Evolutionary conservation across 2,113 vertebrate species (phyloP), one percentile per base, ranked within the genome.

Genomic region (Acinonyx jubatus): DNA sequence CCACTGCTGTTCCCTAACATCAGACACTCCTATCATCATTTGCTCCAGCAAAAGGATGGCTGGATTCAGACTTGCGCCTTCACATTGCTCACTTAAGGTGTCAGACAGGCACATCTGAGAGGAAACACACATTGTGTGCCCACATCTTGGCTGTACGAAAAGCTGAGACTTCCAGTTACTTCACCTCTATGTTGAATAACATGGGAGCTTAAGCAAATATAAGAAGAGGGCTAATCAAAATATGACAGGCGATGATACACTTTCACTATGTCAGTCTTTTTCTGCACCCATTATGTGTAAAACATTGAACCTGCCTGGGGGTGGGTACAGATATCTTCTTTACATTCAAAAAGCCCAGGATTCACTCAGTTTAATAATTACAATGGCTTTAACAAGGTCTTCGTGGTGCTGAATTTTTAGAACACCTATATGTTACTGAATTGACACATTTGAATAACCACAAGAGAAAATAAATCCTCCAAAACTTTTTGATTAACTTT

Each of bases 401-500:
- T 78, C 18, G 41, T 52, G 69, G 45, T 63, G 52, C n/a, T 84
- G 65, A 81, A 55, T 38, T 94, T 93, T 94, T 73, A 94, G 69
- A 89, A 90, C 29, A 85, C 13, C 45, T 94, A 38, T 66, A 48
- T 29, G 36, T 82, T 97, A 96, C n/a, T 61, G 71, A 93, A 92
- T 25, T 80, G 92, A 86, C 83, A 92, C 71, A 94, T 98, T 92
- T 95, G 16, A 78, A 95, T 93, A 97, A 92, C 92, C 57, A n/a
- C 84, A 95, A 92, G 79, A 96, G 84, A 94, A 97, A 97, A 95
- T 95, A 95, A 92, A 93, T 89, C 84, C 90, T 93, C 80, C 33
- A 96, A 97, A 97, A 96, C 79, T 95, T 97, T 97, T 97, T 97
- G 90, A 97, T 95, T 96, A 97, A 94, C 82, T 97, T 94, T 55